A percentile compares a stretch with the other conserved stretches of the same genome.
Evolutionary conservation across 2,888 invertebrate genomes (phyloP).

Genomic region (Rhagonycha fulva): DNA sequence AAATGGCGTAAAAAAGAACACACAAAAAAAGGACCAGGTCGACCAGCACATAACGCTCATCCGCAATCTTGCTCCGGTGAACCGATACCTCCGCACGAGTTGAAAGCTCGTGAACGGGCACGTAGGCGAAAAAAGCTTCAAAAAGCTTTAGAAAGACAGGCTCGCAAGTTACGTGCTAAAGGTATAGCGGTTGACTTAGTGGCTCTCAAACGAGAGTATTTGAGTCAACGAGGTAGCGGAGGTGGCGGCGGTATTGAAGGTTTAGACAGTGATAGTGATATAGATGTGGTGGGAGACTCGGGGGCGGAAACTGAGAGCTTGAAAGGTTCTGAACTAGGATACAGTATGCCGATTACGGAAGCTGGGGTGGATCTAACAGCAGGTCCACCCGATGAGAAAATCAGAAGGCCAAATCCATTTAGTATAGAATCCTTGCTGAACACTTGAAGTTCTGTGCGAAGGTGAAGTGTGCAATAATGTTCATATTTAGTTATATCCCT

Average conservation of each 20-base stretch:
- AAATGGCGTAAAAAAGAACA: slow-evolving; percentile 99
- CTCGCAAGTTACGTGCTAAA: slow-evolving; percentile 88
- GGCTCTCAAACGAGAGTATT: slow-evolving; percentile 82
- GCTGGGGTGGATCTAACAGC: slow-evolving; percentile 56
- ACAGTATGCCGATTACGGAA: slow-evolving; percentile 39
- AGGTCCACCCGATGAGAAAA: slow-evolving; percentile 55
- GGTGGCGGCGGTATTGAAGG: slow-evolving; percentile 55
- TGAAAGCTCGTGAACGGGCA: slow-evolving; percentile 83
- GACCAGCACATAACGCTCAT: slow-evolving; percentile 97
- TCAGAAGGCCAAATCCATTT: slow-evolving; percentile 77
- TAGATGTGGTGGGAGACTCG: slow-evolving; percentile 83
- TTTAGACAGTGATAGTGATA: slow-evolving; percentile 68
- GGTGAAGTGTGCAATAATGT: slow-evolving; percentile 42
- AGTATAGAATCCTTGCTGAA: slow-evolving; percentile 88
- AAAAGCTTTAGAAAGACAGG: slow-evolving; percentile 90
- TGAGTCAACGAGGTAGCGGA: slow-evolving; percentile 73
- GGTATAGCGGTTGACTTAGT: slow-evolving; percentile 89
- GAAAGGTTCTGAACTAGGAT: slow-evolving; percentile 57
- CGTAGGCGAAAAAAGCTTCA: slow-evolving; percentile 88
- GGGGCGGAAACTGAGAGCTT: slow-evolving; percentile 74
- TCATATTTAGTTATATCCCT: not conserved
- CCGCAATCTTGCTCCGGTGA: slow-evolving; percentile 97
- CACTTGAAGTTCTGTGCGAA: slow-evolving; percentile 58
- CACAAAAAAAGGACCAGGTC: slow-evolving; percentile 96
- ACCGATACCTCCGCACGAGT: slow-evolving; percentile 91